Conservation (phyloP, 2,888 invertebrate species). For the Drepana falcataria region DNA sequence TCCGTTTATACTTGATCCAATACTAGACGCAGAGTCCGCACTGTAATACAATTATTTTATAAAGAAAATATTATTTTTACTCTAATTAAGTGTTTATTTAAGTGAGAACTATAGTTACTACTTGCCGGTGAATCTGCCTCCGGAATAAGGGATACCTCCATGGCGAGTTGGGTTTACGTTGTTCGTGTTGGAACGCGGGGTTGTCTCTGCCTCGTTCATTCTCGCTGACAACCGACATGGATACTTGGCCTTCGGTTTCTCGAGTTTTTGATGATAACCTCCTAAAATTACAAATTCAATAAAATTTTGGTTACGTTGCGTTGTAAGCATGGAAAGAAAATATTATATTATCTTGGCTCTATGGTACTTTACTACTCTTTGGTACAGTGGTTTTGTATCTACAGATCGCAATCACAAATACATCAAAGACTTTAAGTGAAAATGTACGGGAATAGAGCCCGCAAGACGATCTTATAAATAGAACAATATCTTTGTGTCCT, state of each 20-base stretch:
- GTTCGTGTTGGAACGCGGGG: conserved; percentile 81
- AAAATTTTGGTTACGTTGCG: no score
- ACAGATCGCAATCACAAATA: no score
- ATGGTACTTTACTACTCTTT: no score
- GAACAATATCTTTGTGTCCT: no score
- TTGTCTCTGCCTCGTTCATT: conserved; percentile 81
- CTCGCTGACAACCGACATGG: conserved; percentile 65
- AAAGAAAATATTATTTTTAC: no score
- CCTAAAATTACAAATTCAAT: conserved; percentile 41
- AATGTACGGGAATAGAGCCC: no score
- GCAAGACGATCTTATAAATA: no score
- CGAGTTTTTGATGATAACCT: conserved; percentile 85
- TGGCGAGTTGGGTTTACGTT: conserved; percentile 83
- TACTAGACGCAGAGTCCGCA: conserved; percentile 77
- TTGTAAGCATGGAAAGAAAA: no score
- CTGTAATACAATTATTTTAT: conserved; percentile 34
- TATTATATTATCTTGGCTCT: no score
- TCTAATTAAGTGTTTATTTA: background rate
- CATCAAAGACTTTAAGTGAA: no score
- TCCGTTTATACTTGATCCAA: conserved; percentile 80
- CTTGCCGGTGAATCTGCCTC: conserved; percentile 69
- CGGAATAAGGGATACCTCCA: conserved; percentile 84
- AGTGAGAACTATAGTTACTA: background rate
- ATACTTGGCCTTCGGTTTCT: conserved; percentile 68
- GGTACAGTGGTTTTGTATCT: no score